A percentile compares a stretch with the other conserved stretches of the same genome.
Evolutionary conservation across 2,888 invertebrate species (phyloP).

Genomic region (Tiliacea citrago): DNA sequence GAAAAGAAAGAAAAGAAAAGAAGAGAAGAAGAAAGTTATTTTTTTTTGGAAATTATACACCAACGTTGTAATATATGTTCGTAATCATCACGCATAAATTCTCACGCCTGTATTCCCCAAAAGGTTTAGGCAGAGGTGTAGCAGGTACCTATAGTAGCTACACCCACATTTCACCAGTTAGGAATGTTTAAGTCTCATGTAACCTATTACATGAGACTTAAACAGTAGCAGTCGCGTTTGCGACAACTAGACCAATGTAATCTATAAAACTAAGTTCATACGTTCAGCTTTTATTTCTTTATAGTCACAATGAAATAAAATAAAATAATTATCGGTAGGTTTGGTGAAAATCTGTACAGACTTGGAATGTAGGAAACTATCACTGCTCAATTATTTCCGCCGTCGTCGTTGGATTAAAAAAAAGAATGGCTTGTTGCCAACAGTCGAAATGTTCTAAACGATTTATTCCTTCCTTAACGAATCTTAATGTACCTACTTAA

Average conservation of each 20-base stretch:
- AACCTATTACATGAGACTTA: too few relatives aligned
- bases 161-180: background rate
- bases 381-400: conserved; percentile 14
- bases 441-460: background rate
- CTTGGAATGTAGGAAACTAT: background rate
- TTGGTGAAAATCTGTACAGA: background rate
- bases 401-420: conserved; percentile 14
- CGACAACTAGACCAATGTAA: background rate
- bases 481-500: conserved; percentile 23
- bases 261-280: background rate
- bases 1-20: too few relatives aligned
- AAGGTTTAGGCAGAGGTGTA: too few relatives aligned
- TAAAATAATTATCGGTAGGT: background rate
- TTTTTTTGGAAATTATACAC: too few relatives aligned
- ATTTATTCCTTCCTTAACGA: conserved; percentile 38
- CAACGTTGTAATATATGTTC: background rate
- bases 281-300: background rate
- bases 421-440: conserved; percentile 21
- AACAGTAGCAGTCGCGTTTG: background rate
- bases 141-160: background rate
- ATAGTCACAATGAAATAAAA: too few relatives aligned
- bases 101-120: background rate
- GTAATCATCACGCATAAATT: background rate
- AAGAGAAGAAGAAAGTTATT: too few relatives aligned
- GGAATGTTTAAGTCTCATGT: background rate